Percentiles rank a stretch among this genome's conserved stretches.
phyloP scores from a whole-genome alignment of 2,113 vertebrate species.

The Phrynosoma blainvillii region DNA sequence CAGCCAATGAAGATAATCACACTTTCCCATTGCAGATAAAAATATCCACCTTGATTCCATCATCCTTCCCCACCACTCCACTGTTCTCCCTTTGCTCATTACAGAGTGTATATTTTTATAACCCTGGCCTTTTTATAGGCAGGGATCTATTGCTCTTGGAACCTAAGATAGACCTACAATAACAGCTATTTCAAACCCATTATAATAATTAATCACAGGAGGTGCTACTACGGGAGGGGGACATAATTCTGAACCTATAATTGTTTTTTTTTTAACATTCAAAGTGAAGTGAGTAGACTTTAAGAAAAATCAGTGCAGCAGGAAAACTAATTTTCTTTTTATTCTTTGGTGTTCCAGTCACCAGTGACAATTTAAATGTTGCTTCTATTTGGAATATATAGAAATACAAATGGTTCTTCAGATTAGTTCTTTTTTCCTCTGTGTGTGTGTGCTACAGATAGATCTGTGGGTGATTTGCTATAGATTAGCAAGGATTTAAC shows the following conservation, averaged over 20 bases:
- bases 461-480: not conserved
- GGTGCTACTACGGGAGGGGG: slow-evolving; percentile 61
- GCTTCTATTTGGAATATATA: slow-evolving; percentile 35
- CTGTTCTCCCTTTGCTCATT: slow-evolving; percentile 29
- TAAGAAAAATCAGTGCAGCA: slow-evolving; percentile 57
- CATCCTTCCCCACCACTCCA: not conserved
- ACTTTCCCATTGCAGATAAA: slow-evolving; percentile 69
- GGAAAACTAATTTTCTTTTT: slow-evolving; percentile 26
- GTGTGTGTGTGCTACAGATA: not conserved
- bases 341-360: slow-evolving; percentile 41
- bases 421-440: slow-evolving; percentile 43
- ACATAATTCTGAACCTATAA: slow-evolving; percentile 69
- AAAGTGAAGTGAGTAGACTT: slow-evolving; percentile 65
- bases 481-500: no score
- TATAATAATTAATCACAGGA: slow-evolving; percentile 76
- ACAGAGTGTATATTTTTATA: slow-evolving; percentile 62
- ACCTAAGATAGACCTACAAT: slow-evolving; percentile 65
- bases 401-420: slow-evolving; percentile 52
- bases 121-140: slow-evolving; percentile 53
- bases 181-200: slow-evolving; percentile 70
- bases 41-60: slow-evolving; percentile 68
- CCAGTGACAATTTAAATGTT: slow-evolving; percentile 51
- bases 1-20: slow-evolving; percentile 72
- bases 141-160: slow-evolving; percentile 60
- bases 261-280: slow-evolving; percentile 71